Conservation (phyloP, 2,888 invertebrate genomes). For the Zygogramma bicolorata region DNA sequence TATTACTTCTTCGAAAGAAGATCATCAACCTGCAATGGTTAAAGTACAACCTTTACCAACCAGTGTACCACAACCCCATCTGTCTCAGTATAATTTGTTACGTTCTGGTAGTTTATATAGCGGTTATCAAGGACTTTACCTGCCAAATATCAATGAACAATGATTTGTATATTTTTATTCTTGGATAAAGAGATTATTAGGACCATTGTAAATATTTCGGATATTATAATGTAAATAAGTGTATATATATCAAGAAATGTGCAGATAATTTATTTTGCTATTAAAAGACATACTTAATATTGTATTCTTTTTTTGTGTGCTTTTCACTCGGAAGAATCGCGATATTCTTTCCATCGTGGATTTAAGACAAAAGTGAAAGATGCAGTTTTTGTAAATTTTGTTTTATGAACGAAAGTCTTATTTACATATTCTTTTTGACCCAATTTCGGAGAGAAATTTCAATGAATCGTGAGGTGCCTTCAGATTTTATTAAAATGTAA, state of each 20-base stretch:
- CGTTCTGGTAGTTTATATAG: conserved; percentile 39
- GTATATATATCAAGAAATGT: conserved; percentile 35
- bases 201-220: conserved; percentile 37
- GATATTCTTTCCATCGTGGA: no score
- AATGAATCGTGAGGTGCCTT: no score
- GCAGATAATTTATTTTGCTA: conserved; percentile 44
- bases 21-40: conserved; percentile 15
- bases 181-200: conserved; percentile 23
- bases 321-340: neutral
- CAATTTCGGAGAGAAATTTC: no score
- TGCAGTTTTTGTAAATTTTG: no score
- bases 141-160: conserved; percentile 50
- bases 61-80: conserved; percentile 24
- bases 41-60: conserved; percentile 23
- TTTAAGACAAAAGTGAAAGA: no score
- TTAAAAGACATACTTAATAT: conserved; percentile 40
- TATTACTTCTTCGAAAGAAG: neutral
- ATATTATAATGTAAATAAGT: conserved; percentile 27
- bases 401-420: no score
- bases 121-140: conserved; percentile 50
- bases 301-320: conserved; percentile 5
- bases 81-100: conserved; percentile 45
- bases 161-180: conserved; percentile 24
- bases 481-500: no score
- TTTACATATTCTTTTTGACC: no score